Evolutionary conservation across 2,888 invertebrate species (phyloP), one percentile per base, ranked within the genome.

Genomic region (Caenorhabditis imperialis): DNA sequence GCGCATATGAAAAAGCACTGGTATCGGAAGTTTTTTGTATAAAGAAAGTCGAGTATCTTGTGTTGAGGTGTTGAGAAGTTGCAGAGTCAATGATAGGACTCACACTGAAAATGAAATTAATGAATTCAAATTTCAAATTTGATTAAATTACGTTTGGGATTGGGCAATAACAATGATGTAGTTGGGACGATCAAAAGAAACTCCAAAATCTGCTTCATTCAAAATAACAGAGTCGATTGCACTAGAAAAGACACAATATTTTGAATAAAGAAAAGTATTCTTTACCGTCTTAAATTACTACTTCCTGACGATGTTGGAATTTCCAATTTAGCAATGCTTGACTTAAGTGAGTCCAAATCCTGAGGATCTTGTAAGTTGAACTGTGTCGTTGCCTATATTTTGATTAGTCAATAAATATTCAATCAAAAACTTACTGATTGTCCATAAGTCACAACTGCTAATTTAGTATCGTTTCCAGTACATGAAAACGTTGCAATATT

Each of bases 11-110:
- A 33, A 45, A 74, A n/a, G 23, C 45, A 3, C 14, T 27, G 22
- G 48, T 51, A 33, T 62, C 53, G 3, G 6, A 23, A 14, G 42
- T 61, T 0, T 45, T 51, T 44, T 74, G 67, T 10, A 74, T 74
- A n/a, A 69, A 40, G 40, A 51, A 74, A 20, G 74, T 74, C 16
- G 74, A 74, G 47, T 69, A 74, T 60, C 57, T 61, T 6, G 74
- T 62, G 40, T 74, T 74, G 42, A 74, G 50, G 33, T 69, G 54
- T 20, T 53, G 30, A 22, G 67, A 57, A 25, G 67, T 67, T 35
- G 67, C 22, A n/a, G 23, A 40, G 37, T 74, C 74, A 30, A 74
- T 74, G 14, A 40, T 38, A 1, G 74, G 74, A 12, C n/a, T 12
- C 0, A 74, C 69, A n/a, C 72, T 73, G 48, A 53, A 72, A 38